phyloP scores from a whole-genome alignment of 1,140 invertebrate genomes.

The Cardiocondyla obscurior region DNA sequence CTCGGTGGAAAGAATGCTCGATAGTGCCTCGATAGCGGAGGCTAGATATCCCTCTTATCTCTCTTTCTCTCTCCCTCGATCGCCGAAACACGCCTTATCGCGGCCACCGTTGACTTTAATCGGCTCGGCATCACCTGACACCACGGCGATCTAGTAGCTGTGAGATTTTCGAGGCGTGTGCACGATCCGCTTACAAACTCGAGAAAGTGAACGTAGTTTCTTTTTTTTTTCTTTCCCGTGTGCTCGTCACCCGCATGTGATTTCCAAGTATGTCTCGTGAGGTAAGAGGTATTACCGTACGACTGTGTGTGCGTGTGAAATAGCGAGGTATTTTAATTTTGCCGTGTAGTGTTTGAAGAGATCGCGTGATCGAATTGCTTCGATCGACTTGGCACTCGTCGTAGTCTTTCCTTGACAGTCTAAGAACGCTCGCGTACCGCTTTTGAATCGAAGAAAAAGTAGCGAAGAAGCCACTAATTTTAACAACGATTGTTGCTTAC shows the following conservation, averaged over 20 bases:
- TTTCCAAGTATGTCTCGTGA: conserved; percentile 33
- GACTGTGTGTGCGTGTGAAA: background rate
- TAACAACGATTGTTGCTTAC: background rate
- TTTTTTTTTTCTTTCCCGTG: background rate
- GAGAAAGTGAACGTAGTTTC: conserved; percentile 33
- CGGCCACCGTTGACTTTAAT: conserved; percentile 12
- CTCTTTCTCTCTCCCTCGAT: background rate
- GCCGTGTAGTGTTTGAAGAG: conserved; percentile 26
- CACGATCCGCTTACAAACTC: conserved; percentile 37
- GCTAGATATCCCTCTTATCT: conserved; percentile 37
- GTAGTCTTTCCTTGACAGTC: background rate
- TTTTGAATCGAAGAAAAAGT: background rate
- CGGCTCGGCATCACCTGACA: conserved; percentile 33
- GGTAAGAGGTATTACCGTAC: conserved; percentile 30
- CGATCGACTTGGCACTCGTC: conserved; percentile 6
- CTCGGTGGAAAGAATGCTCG: background rate
- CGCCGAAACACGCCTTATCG: conserved; percentile 29
- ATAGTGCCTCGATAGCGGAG: conserved; percentile 1
- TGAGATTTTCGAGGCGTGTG: conserved; percentile 48
- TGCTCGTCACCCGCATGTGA: conserved; percentile 35
- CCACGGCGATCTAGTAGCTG: conserved; percentile 33
- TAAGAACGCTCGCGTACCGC: background rate
- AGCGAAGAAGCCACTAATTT: background rate
- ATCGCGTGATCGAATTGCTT: conserved; percentile 3
- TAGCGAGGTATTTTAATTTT: conserved; percentile 23